phyloP scores from a whole-genome alignment of 2,888 invertebrate species.

The Ophion ventricosus region DNA sequence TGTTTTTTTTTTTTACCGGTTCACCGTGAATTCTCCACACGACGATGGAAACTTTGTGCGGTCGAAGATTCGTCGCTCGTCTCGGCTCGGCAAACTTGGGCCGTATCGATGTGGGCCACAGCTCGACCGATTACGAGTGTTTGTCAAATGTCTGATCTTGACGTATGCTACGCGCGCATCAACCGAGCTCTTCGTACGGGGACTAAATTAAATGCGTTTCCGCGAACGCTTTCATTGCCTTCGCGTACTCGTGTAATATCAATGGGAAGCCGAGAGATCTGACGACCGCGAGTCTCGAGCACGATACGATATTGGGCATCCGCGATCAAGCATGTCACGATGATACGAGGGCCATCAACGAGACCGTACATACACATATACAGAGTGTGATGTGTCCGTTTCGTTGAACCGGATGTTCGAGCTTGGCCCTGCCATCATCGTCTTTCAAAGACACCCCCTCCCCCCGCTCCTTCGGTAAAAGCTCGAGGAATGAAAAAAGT shows the following conservation, averaged over 20 bases:
- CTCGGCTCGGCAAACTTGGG: constrained; percentile 23
- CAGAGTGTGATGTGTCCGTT: background rate
- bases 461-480: background rate
- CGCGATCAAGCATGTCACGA: background rate
- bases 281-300: background rate
- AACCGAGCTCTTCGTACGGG: background rate
- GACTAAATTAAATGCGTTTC: constrained; percentile 79
- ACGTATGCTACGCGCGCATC: constrained; percentile 61
- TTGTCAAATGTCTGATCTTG: constrained; percentile 82
- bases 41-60: constrained; percentile 45
- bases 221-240: constrained; percentile 42
- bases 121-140: constrained; percentile 75
- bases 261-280: constrained; percentile 19
- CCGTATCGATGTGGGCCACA: constrained; percentile 1
- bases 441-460: background rate
- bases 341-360: background rate
- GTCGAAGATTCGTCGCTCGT: background rate
- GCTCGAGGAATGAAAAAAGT: constrained; percentile 65
- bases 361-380: no score
- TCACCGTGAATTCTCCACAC: background rate
- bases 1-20: no score
- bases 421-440: background rate
- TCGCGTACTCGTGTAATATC: constrained; percentile 32
- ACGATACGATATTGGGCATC: background rate
- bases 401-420: background rate